Evolutionary conservation across 2,888 invertebrate genomes (phyloP), one percentile per base, ranked within the genome.

Genomic region (Deroplatys truncata): DNA sequence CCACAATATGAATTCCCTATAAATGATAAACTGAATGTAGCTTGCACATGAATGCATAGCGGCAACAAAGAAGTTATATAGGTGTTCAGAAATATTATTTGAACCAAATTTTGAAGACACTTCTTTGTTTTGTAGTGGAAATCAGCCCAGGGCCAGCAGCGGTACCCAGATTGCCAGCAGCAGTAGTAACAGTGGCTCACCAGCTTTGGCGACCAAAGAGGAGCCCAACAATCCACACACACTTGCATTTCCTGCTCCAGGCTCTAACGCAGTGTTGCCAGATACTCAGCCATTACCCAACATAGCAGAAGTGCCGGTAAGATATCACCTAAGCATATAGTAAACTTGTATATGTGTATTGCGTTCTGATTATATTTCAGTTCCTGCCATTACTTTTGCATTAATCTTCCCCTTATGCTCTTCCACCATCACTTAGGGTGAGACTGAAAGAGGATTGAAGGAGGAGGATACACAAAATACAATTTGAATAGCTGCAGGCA

Each of bases 131-230:
- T 89, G 5, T 87, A 89, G 89, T 84, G 89, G 86, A 28, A 84
- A 84, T 29, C 89, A 89, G 86, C 85, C 43, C 13, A 85, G 89
- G 83, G 43, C 83, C 31, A 82, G 85, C 13, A 82, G 82, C 43
- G 85, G 85, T n/a, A 49, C 85, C n/a, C 89, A 82, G 7, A 29
- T 85, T 35, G 15, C 29, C 82, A 89, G 28, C 82, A 35, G 10
- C 28, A 49, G 35, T 28, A 85, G 35, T n/a, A n/a, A n/a, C 16
- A 28, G 84, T 0, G 72, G 84, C 28, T 84, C 85, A 25, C 56
- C 88, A 29, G 84, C 84, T 84, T 84, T 88, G 84, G 28, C 88
- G 15, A 56, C 89, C 28, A 89, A 89, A n/a, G 89, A 89, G 72
- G 89, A 89, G 72, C 86, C 31, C 43, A 84, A 28, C n/a, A 83